Percentiles rank a stretch among this genome's conserved stretches.
These are phyloP conservation scores for Phylloscopus trochilus DNA, from an alignment of 2,113 vertebrate genomes.

Conservation along the genomic window DNA sequence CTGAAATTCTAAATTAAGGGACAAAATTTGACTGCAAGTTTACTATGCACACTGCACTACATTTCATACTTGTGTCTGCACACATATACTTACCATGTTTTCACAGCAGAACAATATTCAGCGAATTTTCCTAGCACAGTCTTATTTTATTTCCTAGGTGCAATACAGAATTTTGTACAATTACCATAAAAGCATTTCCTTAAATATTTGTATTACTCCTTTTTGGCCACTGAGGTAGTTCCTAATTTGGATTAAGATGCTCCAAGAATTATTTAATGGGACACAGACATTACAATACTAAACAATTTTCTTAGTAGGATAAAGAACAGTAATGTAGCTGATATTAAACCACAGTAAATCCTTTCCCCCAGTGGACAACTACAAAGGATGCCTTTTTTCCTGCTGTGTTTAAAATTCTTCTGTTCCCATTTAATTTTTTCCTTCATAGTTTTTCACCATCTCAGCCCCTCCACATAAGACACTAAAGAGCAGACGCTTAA, in stretches of 20 bases:
- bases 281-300: background rate
- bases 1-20: background rate
- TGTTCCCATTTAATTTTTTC: background rate
- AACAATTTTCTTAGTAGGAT: background rate
- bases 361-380: background rate
- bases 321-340: background rate
- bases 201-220: background rate
- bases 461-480: background rate
- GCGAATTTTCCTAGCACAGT: background rate
- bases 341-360: background rate
- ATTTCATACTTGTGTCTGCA: background rate
- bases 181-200: background rate
- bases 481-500: background rate
- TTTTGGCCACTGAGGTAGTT: background rate
- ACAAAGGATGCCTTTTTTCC: background rate
- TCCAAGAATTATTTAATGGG: background rate
- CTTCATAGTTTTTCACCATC: background rate
- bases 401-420: background rate
- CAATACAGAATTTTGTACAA: background rate
- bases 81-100: background rate
- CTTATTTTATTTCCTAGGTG: background rate
- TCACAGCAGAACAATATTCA: background rate
- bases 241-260: background rate
- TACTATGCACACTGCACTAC: background rate
- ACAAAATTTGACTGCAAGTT: background rate